These are phyloP conservation scores for Sericinus montela DNA, from an alignment of 2,888 invertebrate species.

Conservation along the genomic window DNA sequence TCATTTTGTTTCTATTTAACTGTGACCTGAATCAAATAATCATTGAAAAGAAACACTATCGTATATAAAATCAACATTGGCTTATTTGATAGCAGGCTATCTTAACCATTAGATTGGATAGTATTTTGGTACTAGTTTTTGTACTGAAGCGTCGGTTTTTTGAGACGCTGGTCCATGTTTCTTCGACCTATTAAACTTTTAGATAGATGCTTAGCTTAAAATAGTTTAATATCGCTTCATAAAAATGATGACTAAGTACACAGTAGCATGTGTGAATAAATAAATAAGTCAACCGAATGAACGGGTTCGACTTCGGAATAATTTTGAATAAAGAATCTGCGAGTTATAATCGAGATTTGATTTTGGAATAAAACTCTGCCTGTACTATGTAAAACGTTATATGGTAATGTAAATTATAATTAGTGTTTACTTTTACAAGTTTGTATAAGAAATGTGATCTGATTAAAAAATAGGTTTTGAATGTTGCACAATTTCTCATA, in stretches of 20 bases:
- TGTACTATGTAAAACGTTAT: no score
- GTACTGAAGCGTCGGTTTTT: conserved; percentile 59
- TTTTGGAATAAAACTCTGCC: conserved; percentile 4
- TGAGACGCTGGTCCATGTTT: conserved; percentile 64
- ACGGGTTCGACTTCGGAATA: conserved; percentile 4
- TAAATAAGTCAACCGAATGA: conserved; percentile 41
- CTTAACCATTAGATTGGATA: conserved; percentile 40
- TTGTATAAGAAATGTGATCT: neutral
- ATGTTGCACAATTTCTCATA: conserved; percentile 68
- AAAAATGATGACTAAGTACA: conserved; percentile 37
- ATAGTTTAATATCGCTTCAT: conserved; percentile 52
- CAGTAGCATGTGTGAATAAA: conserved; percentile 40
- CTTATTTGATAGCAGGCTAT: conserved; percentile 25
- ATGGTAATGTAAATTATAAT: no score
- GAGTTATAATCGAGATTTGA: neutral
- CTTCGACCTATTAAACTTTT: conserved; percentile 50
- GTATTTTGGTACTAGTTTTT: conserved; percentile 74
- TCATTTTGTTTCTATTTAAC: conserved; percentile 9
- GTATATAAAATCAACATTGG: conserved; percentile 14
- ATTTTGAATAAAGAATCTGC: conserved; percentile 10
- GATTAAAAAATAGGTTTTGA: conserved; percentile 30
- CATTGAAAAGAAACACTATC: conserved; percentile 16
- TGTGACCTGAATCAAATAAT: neutral
- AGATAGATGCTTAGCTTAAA: conserved; percentile 63
- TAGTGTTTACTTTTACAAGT: conserved; percentile 22